phyloP scores from a whole-genome alignment of 2,888 invertebrate species.

The Rhagophthalmus giganteus region DNA sequence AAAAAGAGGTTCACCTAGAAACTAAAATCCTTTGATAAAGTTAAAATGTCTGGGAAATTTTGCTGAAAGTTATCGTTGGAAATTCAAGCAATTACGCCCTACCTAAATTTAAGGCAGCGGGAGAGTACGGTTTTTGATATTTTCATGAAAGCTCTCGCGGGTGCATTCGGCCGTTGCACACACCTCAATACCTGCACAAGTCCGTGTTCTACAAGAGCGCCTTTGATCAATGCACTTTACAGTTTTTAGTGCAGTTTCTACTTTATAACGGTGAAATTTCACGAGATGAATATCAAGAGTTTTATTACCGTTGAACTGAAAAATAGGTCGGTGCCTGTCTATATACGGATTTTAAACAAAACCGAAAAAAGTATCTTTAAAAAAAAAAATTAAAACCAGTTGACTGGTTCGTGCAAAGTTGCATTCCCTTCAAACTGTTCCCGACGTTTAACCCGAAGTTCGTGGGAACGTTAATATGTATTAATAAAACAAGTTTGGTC shows the following conservation, averaged over 20 bases:
- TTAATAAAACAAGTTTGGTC: slow-evolving; percentile 31
- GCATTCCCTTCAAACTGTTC: not conserved
- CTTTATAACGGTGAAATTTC: not conserved
- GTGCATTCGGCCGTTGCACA: slow-evolving; percentile 50
- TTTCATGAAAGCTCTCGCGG: slow-evolving; percentile 47
- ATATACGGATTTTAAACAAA: no score
- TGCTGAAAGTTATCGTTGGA: slow-evolving; percentile 35
- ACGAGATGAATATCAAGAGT: not conserved
- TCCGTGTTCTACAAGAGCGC: slow-evolving; percentile 49
- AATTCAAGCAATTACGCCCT: slow-evolving; percentile 50
- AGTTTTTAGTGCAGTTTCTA: slow-evolving; percentile 31
- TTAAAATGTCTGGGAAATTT: no score
- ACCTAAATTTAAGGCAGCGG: slow-evolving; percentile 47
- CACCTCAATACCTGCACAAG: slow-evolving; percentile 54
- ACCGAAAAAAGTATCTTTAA: no score
- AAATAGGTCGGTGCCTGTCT: no score
- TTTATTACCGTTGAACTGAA: no score
- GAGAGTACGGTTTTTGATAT: slow-evolving; percentile 44
- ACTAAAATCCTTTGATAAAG: no score
- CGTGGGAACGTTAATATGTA: slow-evolving; percentile 24
- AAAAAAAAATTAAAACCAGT: no score
- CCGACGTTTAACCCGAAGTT: slow-evolving; percentile 12
- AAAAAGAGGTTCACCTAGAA: no score
- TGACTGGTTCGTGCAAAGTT: no score
- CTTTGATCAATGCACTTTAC: slow-evolving; percentile 50